Conservation (phyloP, 2,797 vertebrate genomes). For the Eutrigla gurnardus region DNA sequence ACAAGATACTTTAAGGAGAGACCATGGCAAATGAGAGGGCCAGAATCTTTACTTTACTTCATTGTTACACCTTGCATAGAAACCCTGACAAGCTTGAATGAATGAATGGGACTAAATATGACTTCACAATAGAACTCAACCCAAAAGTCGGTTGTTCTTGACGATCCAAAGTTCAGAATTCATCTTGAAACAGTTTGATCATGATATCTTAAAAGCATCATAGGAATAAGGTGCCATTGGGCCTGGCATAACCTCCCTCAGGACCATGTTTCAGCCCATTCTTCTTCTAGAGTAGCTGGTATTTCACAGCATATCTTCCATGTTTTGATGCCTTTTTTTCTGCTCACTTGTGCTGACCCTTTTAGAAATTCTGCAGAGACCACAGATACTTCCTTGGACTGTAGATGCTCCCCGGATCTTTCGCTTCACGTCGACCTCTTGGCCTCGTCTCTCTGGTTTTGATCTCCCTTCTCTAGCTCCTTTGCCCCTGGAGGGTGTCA, state of each 20-base stretch:
- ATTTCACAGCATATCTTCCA: constrained; percentile 62
- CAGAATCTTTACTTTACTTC: constrained; percentile 14
- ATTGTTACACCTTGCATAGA: constrained; percentile 20
- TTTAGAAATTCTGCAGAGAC: constrained; percentile 78
- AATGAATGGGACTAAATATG: background rate
- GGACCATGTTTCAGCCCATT: constrained; percentile 59
- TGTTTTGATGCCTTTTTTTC: constrained; percentile 66
- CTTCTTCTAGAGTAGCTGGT: constrained; percentile 42
- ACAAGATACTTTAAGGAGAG: constrained; percentile 53
- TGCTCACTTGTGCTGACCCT: constrained; percentile 70
- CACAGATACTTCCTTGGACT: constrained; percentile 76
- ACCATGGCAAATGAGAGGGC: constrained; percentile 51
- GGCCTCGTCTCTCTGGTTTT: constrained; percentile 74
- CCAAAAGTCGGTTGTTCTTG: background rate
- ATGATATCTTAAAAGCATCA: constrained; percentile 52
- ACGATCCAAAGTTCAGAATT: constrained; percentile 48
- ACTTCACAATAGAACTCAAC: constrained; percentile 11
- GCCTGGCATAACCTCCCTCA: constrained; percentile 59
- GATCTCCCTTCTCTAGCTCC: constrained; percentile 88
- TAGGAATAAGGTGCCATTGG: constrained; percentile 53
- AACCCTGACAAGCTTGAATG: constrained; percentile 5
- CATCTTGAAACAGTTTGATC: constrained; percentile 47
- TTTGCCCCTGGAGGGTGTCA: constrained; percentile 92
- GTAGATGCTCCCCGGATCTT: constrained; percentile 86
- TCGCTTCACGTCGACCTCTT: constrained; percentile 75